Conservation (phyloP, 2,113 vertebrate genomes). For the Jaculus jaculus region DNA sequence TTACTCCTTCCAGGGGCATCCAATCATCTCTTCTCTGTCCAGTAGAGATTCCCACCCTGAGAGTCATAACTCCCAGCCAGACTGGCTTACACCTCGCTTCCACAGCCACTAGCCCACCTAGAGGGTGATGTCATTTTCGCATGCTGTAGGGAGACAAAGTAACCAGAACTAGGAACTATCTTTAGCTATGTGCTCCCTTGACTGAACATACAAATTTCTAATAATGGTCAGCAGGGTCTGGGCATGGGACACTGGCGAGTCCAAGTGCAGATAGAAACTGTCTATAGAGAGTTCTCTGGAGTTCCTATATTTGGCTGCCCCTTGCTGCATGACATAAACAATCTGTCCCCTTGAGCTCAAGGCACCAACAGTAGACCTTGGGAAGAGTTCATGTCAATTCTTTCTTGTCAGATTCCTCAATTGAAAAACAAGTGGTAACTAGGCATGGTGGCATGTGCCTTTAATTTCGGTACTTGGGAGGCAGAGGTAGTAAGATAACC, state of each 20-base stretch:
- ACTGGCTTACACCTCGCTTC: not conserved
- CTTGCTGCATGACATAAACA: not conserved
- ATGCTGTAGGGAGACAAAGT: not conserved
- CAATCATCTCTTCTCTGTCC: not conserved
- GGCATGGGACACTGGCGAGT: not conserved
- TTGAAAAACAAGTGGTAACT: conserved; percentile 55
- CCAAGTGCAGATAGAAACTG: not conserved
- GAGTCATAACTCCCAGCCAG: not conserved
- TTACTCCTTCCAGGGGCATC: not conserved
- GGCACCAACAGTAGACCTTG: not conserved
- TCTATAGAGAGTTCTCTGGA: not conserved
- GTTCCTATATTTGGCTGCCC: not conserved
- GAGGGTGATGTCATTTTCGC: not conserved
- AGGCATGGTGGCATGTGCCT: too few species aligned
- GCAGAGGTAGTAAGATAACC: too few species aligned
- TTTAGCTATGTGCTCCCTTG: not conserved
- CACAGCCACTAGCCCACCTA: accelerated
- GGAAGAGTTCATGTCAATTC: conserved; percentile 45
- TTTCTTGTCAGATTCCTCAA: conserved; percentile 68
- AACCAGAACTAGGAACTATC: not conserved
- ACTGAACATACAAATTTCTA: not conserved
- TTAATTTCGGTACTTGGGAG: too few species aligned
- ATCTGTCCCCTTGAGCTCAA: not conserved
- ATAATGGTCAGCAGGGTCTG: too few species aligned
- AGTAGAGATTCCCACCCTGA: not conserved